Evolutionary conservation across 2,797 vertebrate species (phyloP).

Genomic region (Carduelis carduelis): DNA sequence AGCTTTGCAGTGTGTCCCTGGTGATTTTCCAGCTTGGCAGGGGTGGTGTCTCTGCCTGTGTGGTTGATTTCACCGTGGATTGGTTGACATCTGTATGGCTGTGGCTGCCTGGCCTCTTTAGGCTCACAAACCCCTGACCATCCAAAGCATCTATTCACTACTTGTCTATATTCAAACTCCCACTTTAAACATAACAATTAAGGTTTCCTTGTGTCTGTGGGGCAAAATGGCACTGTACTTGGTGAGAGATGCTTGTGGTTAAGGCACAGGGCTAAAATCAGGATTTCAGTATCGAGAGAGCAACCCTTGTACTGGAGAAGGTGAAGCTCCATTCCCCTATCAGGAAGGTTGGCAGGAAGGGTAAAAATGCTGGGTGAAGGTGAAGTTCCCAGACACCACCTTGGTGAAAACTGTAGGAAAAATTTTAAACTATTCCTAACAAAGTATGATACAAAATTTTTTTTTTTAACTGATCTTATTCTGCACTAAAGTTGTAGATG

Average conservation of each 20-base stretch:
- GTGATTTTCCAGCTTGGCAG: not conserved
- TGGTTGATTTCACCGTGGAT: not conserved
- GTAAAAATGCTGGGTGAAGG: not conserved
- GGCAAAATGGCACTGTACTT: conserved; percentile 7
- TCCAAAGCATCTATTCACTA: not conserved
- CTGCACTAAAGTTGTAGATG: not conserved
- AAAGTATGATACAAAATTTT: not conserved
- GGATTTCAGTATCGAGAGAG: not conserved
- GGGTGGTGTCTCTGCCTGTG: not conserved
- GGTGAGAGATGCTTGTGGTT: not conserved
- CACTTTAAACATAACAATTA: not conserved
- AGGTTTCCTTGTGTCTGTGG: not conserved
- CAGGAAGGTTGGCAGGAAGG: not conserved
- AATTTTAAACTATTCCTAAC: not conserved
- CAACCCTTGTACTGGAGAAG: not conserved
- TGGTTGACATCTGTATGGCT: not conserved
- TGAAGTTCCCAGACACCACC: not conserved
- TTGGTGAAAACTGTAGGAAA: not conserved
- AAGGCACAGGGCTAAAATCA: conserved; percentile 16
- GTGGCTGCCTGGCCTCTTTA: not conserved
- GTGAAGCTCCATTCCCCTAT: not conserved
- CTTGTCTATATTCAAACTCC: not conserved
- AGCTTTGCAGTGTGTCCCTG: not conserved
- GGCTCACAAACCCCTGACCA: not conserved
- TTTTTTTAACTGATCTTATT: not conserved